These are phyloP conservation scores for Telmatochromis sp. DNA, from an alignment of 2,113 vertebrate genomes.

Conservation along the genomic window DNA sequence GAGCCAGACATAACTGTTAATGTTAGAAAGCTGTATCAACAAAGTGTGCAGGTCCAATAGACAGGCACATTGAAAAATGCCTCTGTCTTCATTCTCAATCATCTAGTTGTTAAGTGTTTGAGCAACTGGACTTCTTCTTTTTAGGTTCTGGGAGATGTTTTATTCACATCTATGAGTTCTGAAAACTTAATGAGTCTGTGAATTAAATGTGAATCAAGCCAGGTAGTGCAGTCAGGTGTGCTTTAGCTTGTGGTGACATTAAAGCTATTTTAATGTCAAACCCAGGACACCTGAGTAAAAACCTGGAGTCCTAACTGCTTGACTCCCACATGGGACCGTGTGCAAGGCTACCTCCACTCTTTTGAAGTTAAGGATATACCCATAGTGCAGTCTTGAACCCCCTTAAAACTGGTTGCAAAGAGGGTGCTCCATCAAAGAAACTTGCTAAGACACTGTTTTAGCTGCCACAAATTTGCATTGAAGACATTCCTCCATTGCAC, in stretches of 20 bases:
- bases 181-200: neutral
- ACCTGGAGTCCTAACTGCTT: neutral
- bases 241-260: neutral
- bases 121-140: neutral
- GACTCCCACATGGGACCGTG: neutral
- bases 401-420: neutral
- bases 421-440: neutral
- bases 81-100: neutral
- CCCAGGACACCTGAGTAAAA: neutral
- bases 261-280: neutral
- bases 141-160: neutral
- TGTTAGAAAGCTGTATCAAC: neutral
- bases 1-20: neutral
- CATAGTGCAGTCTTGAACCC: neutral
- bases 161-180: neutral
- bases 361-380: neutral
- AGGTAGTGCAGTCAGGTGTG: neutral
- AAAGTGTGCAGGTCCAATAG: neutral
- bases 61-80: neutral
- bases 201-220: neutral
- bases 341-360: neutral
- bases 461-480: neutral
- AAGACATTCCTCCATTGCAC: neutral
- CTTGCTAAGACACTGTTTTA: neutral
- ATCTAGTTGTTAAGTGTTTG: fast-evolving